Conservation (phyloP, 2,888 invertebrate genomes). For the Cephus sareptanus region DNA sequence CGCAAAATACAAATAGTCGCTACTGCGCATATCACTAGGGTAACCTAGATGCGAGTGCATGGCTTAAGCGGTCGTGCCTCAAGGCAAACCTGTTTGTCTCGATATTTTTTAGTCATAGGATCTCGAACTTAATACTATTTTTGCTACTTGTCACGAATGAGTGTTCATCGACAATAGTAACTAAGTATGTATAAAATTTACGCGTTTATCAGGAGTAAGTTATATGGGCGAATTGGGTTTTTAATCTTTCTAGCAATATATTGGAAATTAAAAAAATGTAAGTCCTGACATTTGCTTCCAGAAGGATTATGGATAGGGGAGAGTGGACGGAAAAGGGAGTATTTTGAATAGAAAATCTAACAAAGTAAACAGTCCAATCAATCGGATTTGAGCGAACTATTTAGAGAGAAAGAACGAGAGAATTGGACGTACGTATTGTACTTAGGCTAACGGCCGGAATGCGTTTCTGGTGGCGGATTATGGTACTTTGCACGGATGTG, state of each 20-base stretch:
- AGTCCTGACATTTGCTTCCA: too few species aligned
- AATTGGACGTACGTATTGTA: constrained; percentile 4
- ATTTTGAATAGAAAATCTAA: not conserved
- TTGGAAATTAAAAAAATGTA: not conserved
- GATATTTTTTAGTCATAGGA: too few species aligned
- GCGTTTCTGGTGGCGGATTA: constrained; percentile 75
- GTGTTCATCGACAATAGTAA: not conserved
- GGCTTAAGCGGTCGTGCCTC: too few species aligned
- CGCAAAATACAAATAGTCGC: too few species aligned
- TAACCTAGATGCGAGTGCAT: too few species aligned
- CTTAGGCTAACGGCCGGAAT: constrained; percentile 55
- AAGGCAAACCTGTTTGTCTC: too few species aligned
- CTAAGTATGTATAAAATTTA: not conserved
- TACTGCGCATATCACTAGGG: too few species aligned
- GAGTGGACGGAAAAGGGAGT: not conserved
- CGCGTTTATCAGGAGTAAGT: not conserved
- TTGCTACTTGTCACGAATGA: not conserved
- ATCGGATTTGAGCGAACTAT: not conserved
- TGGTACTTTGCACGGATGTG: constrained; percentile 81
- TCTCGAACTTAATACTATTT: too few species aligned
- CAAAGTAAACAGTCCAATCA: too few species aligned
- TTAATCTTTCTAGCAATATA: not conserved
- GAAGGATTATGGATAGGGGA: too few species aligned
- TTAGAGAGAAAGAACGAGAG: not conserved
- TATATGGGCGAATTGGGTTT: not conserved